Percentiles rank a stretch among this genome's conserved stretches.
These are phyloP conservation scores for Oryzias curvinotus DNA, from an alignment of 2,113 vertebrate genomes.

Conservation along the genomic window DNA sequence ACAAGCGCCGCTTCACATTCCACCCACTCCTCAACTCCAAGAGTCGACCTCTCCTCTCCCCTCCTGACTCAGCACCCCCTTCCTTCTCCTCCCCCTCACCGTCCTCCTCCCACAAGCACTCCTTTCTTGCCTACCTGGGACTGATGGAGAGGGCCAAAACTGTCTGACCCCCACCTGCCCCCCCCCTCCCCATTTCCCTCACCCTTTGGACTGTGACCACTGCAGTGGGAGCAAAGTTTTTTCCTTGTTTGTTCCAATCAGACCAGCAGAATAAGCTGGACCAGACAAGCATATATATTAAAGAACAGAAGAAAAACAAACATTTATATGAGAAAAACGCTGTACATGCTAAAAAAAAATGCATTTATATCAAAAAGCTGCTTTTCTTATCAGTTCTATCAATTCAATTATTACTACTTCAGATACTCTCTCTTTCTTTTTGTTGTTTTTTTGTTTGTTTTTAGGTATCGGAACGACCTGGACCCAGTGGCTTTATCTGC, in stretches of 20 bases:
- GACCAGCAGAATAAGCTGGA: slow-evolving; percentile 77
- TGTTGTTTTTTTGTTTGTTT: slow-evolving; percentile 51
- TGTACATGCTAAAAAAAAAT: slow-evolving; percentile 83
- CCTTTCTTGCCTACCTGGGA: slow-evolving; percentile 98
- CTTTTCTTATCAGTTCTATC: slow-evolving; percentile 85
- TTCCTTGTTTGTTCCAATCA: slow-evolving; percentile 71
- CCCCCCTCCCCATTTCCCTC: slow-evolving; percentile 34
- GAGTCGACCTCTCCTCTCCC: slow-evolving; percentile 73
- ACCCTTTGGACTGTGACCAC: slow-evolving; percentile 67
- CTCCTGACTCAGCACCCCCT: slow-evolving; percentile 58
- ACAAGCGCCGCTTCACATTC: slow-evolving; percentile 89
- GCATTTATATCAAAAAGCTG: slow-evolving; percentile 96
- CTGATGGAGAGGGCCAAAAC: slow-evolving; percentile 93
- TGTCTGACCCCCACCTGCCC: slow-evolving; percentile 77
- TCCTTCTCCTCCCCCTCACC: slow-evolving; percentile 76
- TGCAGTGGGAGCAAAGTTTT: slow-evolving; percentile 71
- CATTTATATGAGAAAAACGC: slow-evolving; percentile 81
- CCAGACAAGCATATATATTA: slow-evolving; percentile 67
- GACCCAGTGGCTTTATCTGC: slow-evolving; percentile 68
- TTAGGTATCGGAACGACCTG: slow-evolving; percentile 70
- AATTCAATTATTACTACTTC: slow-evolving; percentile 75
- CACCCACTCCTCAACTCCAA: slow-evolving; percentile 75
- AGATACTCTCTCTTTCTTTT: slow-evolving; percentile 65
- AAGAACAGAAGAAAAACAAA: slow-evolving; percentile 57
- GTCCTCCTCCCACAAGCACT: slow-evolving; percentile 91